Conservation (phyloP, 2,797 vertebrate species). For the Neosilurus hyrtlii region DNA sequence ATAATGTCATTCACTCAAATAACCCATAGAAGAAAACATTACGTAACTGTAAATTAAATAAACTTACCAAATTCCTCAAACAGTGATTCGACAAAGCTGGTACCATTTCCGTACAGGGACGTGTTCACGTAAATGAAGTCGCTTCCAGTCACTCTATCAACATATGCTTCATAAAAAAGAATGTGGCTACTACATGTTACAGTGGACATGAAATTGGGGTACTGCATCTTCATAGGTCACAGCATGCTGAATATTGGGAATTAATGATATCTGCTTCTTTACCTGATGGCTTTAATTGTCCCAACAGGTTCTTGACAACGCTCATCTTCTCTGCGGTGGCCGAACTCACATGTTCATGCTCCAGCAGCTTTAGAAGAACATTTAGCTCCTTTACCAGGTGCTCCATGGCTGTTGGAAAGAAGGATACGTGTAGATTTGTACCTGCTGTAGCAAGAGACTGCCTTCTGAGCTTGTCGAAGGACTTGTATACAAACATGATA, state of each 20-base stretch:
- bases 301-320: conserved; percentile 84
- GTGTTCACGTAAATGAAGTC: conserved; percentile 94
- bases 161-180: conserved; percentile 21
- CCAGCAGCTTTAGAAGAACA: conserved; percentile 87
- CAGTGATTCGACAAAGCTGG: conserved; percentile 96
- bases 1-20: neutral
- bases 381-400: conserved; percentile 88
- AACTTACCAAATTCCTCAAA: conserved; percentile 93
- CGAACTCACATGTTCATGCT: conserved; percentile 88
- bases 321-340: conserved; percentile 88
- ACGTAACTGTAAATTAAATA: neutral
- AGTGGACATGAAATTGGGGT: neutral
- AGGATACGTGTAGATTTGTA: conserved; percentile 28
- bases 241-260: neutral
- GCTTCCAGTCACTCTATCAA: conserved; percentile 78
- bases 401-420: conserved; percentile 78
- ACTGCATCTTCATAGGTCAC: neutral
- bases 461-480: neutral
- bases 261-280: conserved; percentile 22
- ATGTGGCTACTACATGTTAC: conserved; percentile 13
- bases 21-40: neutral
- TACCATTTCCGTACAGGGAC: conserved; percentile 87
- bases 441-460: neutral
- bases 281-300: conserved; percentile 84
- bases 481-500: neutral